Conservation (phyloP, 2,113 vertebrate species). For the Ginglymostoma cirratum region DNA sequence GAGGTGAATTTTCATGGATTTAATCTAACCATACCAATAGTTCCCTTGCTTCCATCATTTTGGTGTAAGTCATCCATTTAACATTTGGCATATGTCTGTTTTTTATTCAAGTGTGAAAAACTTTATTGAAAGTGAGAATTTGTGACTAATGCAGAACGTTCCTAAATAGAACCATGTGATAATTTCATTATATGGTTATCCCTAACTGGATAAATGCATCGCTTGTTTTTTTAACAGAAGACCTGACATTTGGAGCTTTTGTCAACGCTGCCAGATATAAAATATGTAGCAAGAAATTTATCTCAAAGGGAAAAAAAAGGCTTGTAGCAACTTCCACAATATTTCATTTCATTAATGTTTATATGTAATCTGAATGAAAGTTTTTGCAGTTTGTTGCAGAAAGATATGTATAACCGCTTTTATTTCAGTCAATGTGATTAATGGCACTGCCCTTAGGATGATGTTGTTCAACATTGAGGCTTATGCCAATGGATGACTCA, state of each 20-base stretch:
- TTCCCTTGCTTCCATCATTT: slow-evolving; percentile 52
- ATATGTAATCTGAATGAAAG: neutral
- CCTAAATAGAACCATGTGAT: slow-evolving; percentile 50
- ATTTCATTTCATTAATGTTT: neutral
- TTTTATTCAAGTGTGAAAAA: slow-evolving; percentile 54
- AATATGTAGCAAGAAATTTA: neutral
- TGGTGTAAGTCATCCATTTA: slow-evolving; percentile 55
- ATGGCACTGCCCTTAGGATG: neutral
- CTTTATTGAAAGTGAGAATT: slow-evolving; percentile 56
- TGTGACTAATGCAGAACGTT: slow-evolving; percentile 53
- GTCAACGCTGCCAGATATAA: neutral
- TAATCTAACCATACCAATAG: slow-evolving; percentile 50
- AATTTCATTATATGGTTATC: neutral
- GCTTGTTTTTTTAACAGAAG: neutral
- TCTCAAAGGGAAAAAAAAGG: neutral
- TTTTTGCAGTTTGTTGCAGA: neutral
- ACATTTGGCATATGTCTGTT: slow-evolving; percentile 55
- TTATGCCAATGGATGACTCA: slow-evolving; percentile 28
- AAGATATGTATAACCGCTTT: neutral
- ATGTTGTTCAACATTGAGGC: neutral
- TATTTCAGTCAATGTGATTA: slow-evolving; percentile 6
- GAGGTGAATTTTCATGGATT: slow-evolving; percentile 53
- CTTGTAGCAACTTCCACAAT: neutral
- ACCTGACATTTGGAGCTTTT: neutral
- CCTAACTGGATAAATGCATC: neutral